Evolutionary conservation across 2,797 vertebrate genomes (phyloP), one percentile per base, ranked within the genome.

Genomic region (Nannoperca obscura): DNA sequence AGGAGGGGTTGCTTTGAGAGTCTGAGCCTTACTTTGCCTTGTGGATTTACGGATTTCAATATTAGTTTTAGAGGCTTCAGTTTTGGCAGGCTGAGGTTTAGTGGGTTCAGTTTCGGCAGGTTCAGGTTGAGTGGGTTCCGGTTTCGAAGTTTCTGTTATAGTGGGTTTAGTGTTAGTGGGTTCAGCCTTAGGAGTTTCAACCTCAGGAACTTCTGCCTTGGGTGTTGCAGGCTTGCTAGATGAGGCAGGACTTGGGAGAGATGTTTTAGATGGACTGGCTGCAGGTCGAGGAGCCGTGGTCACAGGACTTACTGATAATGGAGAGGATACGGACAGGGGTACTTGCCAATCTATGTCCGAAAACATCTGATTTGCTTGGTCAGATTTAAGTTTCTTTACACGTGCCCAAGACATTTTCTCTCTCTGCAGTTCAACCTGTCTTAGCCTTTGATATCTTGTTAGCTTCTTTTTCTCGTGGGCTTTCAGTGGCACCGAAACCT

Each of bases 401-500:
- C 97, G 97, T 30, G 97, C 97, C 98, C 98, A 99, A 30, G 97
- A 99, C 90, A 96, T 93, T 74, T 96, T 96, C 77, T 96, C 95
- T 73, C 95, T 91, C 87, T 95, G 94, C 27, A 99, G 92, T 38
- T 96, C 96, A 1, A 95, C 95, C 89, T 96, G 95, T 67, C 96
- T 87, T 4, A 96, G 81, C 59, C 93, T 91, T 85, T 96, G 95
- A 89, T 96, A 94, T 86, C 93, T 86, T 22, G 95, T 90, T 7
- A 97, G 83, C 78, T 97, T 95, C 96, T 97, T 93, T 92, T 98
- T 99, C 84, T 98, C 94, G 0, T 97, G 94, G 65, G 95, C 96
- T 86, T 98, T 99, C 42, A 98, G 90, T 1, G 97, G 96, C 88
- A 96, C 95, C 24, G 94, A 93, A 86, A 98, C 95, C 92, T 97